Conservation (phyloP, 2,113 vertebrate genomes). For the Neotragus moschatus region DNA sequence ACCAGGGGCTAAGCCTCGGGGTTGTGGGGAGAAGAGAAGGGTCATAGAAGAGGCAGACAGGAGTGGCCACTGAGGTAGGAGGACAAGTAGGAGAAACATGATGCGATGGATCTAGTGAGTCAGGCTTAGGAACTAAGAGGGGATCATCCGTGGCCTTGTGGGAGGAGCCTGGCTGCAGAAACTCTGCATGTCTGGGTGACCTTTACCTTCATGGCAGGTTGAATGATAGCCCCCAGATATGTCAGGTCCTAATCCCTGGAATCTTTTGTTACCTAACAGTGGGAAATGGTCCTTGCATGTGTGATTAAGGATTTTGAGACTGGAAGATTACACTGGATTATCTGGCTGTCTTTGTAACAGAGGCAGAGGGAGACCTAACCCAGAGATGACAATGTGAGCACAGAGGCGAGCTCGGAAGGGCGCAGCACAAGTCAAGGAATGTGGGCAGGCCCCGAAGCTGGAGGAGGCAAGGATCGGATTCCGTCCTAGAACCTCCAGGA, state of each 20-base stretch:
- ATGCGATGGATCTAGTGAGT: background rate
- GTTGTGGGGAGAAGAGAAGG: background rate
- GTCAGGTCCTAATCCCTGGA: background rate
- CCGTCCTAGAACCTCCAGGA: background rate
- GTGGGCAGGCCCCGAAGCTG: background rate
- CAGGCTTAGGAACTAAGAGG: background rate
- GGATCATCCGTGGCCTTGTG: background rate
- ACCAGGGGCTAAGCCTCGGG: background rate
- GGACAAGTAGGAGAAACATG: background rate
- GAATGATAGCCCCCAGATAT: background rate
- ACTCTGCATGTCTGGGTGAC: background rate
- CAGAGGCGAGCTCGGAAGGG: rapidly evolving
- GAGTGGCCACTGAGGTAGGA: background rate
- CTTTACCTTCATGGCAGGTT: background rate
- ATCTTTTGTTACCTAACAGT: background rate
- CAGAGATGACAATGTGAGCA: background rate
- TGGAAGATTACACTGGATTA: background rate
- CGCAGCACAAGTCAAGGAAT: background rate
- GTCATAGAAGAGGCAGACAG: background rate
- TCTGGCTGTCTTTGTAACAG: background rate
- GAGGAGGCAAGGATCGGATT: background rate
- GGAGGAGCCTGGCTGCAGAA: background rate
- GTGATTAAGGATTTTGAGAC: background rate
- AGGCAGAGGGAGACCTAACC: background rate
- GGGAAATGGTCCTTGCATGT: background rate